Percentiles rank a stretch among this genome's conserved stretches.
These are phyloP conservation scores for Protaetia brevitarsis DNA, from an alignment of 1,140 invertebrate genomes.

Conservation along the genomic window DNA sequence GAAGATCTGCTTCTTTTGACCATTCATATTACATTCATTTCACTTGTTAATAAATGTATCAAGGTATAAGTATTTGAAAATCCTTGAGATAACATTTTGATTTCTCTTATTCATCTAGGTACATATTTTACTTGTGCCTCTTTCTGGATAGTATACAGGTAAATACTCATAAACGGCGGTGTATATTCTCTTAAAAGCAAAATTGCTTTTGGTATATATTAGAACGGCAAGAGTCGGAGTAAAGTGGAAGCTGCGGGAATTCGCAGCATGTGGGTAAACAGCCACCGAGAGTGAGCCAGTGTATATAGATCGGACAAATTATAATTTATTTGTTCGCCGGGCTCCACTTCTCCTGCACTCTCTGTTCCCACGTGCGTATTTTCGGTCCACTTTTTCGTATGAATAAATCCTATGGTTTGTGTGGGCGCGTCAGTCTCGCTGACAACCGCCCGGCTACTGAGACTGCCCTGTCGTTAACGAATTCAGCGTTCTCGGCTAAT, in stretches of 20 bases:
- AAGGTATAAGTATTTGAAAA: no score
- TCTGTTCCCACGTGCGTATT: background rate
- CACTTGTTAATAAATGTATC: no score
- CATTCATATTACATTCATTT: no score
- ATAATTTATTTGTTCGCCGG: conserved; percentile 2
- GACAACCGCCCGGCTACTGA: background rate
- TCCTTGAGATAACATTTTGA: no score
- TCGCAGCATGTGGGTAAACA: conserved; percentile 15
- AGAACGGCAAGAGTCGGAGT: background rate
- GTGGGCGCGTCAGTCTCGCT: conserved; percentile 11
- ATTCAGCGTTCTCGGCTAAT: no score
- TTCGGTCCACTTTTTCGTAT: background rate
- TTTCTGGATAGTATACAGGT: no score
- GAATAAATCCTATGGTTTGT: conserved; percentile 8
- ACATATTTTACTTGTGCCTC: no score
- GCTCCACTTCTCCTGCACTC: background rate
- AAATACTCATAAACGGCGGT: no score
- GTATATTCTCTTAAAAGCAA: background rate
- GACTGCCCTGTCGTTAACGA: background rate
- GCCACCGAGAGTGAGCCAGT: background rate
- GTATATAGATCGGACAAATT: conserved; percentile 16
- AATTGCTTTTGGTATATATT: background rate
- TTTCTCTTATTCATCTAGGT: no score
- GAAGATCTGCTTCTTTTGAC: no score
- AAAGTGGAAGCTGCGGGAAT: conserved; percentile 13